phyloP scores from a whole-genome alignment of 2,888 invertebrate species.

The Unio delphinus region DNA sequence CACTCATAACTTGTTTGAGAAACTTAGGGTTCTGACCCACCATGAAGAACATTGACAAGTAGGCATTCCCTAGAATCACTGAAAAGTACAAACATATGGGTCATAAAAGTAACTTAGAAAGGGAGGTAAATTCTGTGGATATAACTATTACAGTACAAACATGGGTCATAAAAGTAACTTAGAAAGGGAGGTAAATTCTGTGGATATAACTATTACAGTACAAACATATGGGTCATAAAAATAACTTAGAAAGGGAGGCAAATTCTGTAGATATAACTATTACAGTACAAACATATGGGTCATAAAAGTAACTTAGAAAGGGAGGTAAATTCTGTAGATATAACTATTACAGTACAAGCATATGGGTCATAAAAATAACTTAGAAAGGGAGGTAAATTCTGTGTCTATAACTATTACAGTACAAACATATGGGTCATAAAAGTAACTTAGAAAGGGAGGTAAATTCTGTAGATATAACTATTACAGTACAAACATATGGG shows the following conservation, averaged over 20 bases:
- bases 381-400: neutral
- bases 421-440: neutral
- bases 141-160: neutral
- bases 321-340: too few species aligned
- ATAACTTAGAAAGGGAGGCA: too few species aligned
- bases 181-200: too few species aligned
- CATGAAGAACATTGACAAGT: slow-evolving; percentile 85
- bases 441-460: neutral
- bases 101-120: neutral
- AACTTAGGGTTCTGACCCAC: slow-evolving; percentile 81
- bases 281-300: too few species aligned
- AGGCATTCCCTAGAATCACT: slow-evolving; percentile 86
- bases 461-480: neutral
- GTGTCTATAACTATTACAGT: neutral
- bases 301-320: too few species aligned
- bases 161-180: too few species aligned
- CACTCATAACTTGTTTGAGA: slow-evolving; percentile 83
- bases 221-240: too few species aligned
- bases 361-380: too few species aligned
- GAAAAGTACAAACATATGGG: slow-evolving; percentile 30
- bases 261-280: too few species aligned
- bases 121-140: neutral
- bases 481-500: slow-evolving; percentile 1
- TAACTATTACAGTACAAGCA: too few species aligned
- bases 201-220: too few species aligned